These are phyloP conservation scores for Nyleta sp. DNA, from an alignment of 2,888 invertebrate species.

Conservation along the genomic window DNA sequence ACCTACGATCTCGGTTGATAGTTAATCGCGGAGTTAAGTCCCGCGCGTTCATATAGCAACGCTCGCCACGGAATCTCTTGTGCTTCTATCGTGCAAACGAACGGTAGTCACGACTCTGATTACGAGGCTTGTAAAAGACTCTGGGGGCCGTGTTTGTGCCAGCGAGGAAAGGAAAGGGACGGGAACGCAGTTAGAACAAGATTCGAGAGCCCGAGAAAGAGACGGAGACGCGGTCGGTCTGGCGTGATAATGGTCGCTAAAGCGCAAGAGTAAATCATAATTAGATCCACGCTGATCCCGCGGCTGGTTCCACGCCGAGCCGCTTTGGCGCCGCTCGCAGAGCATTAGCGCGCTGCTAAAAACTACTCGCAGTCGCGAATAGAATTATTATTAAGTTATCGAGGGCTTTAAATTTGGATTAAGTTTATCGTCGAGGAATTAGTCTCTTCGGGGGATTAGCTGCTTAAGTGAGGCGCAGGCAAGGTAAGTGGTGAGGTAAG, in stretches of 20 bases:
- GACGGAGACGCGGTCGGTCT: constrained; percentile 25
- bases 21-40: constrained; percentile 73
- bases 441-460: not conserved
- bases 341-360: constrained; percentile 11
- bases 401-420: constrained; percentile 28
- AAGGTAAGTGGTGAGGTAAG: too few species aligned
- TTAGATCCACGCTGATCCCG: constrained; percentile 66
- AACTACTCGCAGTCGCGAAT: constrained; percentile 9
- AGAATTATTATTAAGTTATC: constrained; percentile 46
- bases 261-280: constrained; percentile 69
- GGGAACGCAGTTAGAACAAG: constrained; percentile 42
- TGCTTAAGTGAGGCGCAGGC: too few species aligned
- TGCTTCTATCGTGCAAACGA: constrained; percentile 74
- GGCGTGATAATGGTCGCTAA: constrained; percentile 65
- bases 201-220: constrained; percentile 35
- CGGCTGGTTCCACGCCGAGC: constrained; percentile 26
- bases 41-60: constrained; percentile 66
- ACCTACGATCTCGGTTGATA: constrained; percentile 75
- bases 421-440: constrained; percentile 18
- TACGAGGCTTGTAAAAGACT: constrained; percentile 71
- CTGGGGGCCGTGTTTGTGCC: constrained; percentile 60
- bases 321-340: constrained; percentile 4
- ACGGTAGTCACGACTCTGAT: constrained; percentile 78
- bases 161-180: constrained; percentile 52
- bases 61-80: constrained; percentile 69